Evolutionary conservation across 2,888 invertebrate species (phyloP).

Genomic region (Alentia gelatinosa): DNA sequence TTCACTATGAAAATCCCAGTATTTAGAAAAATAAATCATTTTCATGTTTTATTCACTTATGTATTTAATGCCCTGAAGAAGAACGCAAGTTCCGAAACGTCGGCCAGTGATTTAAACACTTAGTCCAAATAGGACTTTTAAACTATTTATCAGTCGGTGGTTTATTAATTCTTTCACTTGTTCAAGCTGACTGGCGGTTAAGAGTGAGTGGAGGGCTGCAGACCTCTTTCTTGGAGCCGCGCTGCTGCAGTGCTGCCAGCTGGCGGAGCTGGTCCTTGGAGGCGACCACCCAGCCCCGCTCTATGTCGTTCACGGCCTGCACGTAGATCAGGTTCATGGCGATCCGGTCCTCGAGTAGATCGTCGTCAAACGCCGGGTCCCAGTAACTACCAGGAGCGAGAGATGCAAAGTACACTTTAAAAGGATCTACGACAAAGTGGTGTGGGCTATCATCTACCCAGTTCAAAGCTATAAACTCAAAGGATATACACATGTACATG

Average conservation of each 20-base stretch:
- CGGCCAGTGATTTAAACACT: too few species aligned
- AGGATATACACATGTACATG: neutral
- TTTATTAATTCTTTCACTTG: too few species aligned
- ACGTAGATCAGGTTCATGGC: conserved; percentile 92
- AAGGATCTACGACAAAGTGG: neutral
- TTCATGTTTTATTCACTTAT: too few species aligned
- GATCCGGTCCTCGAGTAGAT: conserved; percentile 90
- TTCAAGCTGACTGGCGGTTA: too few species aligned
- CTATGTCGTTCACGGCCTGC: conserved; percentile 91
- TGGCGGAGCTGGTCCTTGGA: conserved; percentile 86
- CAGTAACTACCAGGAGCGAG: conserved; percentile 88
- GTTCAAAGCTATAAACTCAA: neutral
- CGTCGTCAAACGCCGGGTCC: conserved; percentile 91
- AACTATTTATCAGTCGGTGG: too few species aligned
- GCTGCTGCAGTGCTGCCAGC: conserved; percentile 87
- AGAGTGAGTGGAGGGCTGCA: too few species aligned
- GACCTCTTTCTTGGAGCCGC: conserved; percentile 91
- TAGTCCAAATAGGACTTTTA: too few species aligned
- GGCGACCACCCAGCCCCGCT: conserved; percentile 91
- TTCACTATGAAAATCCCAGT: too few species aligned
- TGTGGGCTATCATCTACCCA: neutral
- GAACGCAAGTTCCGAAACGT: too few species aligned
- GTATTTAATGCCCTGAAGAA: too few species aligned
- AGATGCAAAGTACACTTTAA: neutral
- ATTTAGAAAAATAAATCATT: too few species aligned